A percentile compares a stretch with the other conserved stretches of the same genome.
Conservation (phyloP, 2,888 invertebrate species). For the Mythimna pallens region DNA sequence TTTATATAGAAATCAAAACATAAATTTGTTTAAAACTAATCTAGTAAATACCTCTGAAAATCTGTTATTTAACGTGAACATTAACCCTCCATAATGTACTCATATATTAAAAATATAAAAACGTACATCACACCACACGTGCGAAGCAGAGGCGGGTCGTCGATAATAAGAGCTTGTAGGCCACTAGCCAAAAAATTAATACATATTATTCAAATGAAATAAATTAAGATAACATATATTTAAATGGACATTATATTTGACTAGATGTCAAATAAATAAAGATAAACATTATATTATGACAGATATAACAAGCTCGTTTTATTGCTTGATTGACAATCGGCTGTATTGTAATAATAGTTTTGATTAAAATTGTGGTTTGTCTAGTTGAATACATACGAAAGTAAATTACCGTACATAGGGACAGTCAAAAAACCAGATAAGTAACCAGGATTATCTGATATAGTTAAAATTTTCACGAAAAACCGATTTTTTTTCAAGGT, state of each 20-base stretch:
- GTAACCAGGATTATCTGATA: no score
- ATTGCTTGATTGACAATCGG: conserved; percentile 50
- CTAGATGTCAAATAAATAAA: conserved; percentile 43
- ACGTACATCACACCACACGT: no score
- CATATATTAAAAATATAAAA: no score
- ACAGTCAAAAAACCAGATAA: no score
- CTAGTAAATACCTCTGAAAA: no score
- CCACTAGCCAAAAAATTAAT: neutral
- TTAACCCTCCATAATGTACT: no score
- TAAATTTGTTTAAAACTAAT: no score
- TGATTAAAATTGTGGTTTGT: conserved; percentile 42
- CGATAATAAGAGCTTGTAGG: neutral
- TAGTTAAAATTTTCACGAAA: no score
- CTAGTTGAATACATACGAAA: conserved; percentile 2
- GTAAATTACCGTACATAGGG: neutral
- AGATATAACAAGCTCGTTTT: conserved; percentile 35
- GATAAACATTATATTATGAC: conserved; percentile 46
- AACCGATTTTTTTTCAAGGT: no score
- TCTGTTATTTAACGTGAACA: no score
- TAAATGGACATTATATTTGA: conserved; percentile 29
- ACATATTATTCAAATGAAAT: conserved; percentile 33
- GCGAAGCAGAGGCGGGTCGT: no score
- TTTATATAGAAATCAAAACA: no score
- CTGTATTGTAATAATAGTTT: conserved; percentile 23
- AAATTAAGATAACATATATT: conserved; percentile 42